phyloP scores from a whole-genome alignment of 2,797 vertebrate genomes.

The Fundulus diaphanus region DNA sequence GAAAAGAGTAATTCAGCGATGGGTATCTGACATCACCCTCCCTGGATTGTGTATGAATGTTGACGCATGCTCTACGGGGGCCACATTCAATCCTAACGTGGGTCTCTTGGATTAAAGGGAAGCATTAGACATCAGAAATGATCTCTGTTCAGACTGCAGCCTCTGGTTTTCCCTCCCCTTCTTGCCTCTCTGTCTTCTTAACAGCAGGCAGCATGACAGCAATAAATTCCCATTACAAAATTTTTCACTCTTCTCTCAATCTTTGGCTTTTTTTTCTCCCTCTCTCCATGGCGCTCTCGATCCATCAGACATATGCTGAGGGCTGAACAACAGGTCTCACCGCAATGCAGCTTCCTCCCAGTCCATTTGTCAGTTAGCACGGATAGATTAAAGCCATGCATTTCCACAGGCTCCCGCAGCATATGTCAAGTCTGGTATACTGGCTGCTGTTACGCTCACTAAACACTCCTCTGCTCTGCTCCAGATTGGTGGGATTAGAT shows the following conservation, averaged over 20 bases:
- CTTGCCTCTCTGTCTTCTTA: slow-evolving; percentile 30
- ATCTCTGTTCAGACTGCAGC: slow-evolving; percentile 62
- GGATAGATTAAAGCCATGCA: slow-evolving; percentile 62
- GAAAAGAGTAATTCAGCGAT: slow-evolving; percentile 24
- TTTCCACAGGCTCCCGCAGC: slow-evolving; percentile 57
- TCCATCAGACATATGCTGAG: slow-evolving; percentile 53
- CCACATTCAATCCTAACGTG: slow-evolving; percentile 19
- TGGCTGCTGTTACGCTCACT: slow-evolving; percentile 32
- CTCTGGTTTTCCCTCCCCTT: slow-evolving; percentile 37
- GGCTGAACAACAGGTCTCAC: slow-evolving; percentile 56
- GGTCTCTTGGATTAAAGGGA: slow-evolving; percentile 66
- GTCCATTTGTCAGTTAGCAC: slow-evolving; percentile 58
- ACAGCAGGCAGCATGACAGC: slow-evolving; percentile 35
- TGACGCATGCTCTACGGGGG: slow-evolving; percentile 30
- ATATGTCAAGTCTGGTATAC: slow-evolving; percentile 58
- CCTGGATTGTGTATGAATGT: neutral
- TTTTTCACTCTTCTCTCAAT: slow-evolving; percentile 12
- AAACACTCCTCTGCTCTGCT: slow-evolving; percentile 29
- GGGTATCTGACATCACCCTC: slow-evolving; percentile 34
- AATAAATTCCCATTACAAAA: slow-evolving; percentile 17
- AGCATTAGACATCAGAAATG: slow-evolving; percentile 65
- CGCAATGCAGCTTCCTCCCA: slow-evolving; percentile 28
- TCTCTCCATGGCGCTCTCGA: neutral
- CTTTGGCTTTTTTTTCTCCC: slow-evolving; percentile 5
- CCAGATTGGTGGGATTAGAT: slow-evolving; percentile 35